Evolutionary conservation across 1,140 invertebrate species (phyloP).

Genomic region (Cydia pomonella): DNA sequence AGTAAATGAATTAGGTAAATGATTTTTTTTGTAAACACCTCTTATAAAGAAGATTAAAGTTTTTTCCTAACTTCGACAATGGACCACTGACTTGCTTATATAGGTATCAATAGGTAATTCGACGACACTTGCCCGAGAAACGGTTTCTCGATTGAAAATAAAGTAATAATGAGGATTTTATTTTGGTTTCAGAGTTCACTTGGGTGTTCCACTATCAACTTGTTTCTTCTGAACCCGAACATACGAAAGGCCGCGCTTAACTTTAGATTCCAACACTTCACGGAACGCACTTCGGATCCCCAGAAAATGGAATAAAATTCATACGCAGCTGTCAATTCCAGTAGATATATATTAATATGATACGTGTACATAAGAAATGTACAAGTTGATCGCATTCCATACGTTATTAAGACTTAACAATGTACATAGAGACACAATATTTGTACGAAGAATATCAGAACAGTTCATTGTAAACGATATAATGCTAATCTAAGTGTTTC

Average conservation of each 20-base stretch:
- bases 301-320: not conserved
- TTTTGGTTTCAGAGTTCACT: not conserved
- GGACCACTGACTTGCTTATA: too few species aligned
- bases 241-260: slow-evolving; percentile 1
- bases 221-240: slow-evolving; percentile 15
- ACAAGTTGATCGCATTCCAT: slow-evolving; percentile 51
- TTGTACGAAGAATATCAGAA: slow-evolving; percentile 63
- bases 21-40: too few species aligned
- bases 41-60: too few species aligned
- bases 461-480: slow-evolving; percentile 46
- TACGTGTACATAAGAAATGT: slow-evolving; percentile 47
- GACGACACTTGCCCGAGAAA: too few species aligned
- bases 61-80: too few species aligned
- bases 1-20: too few species aligned
- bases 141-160: not conserved
- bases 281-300: not conserved
- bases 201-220: not conserved
- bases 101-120: too few species aligned
- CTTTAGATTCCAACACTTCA: not conserved
- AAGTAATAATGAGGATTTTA: not conserved
- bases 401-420: slow-evolving; percentile 53
- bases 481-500: slow-evolving; percentile 49
- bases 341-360: slow-evolving; percentile 33
- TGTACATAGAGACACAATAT: slow-evolving; percentile 54
- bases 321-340: slow-evolving; percentile 10